Conservation (phyloP, 2,888 invertebrate species). For the Acanthosoma haemorrhoidale region DNA sequence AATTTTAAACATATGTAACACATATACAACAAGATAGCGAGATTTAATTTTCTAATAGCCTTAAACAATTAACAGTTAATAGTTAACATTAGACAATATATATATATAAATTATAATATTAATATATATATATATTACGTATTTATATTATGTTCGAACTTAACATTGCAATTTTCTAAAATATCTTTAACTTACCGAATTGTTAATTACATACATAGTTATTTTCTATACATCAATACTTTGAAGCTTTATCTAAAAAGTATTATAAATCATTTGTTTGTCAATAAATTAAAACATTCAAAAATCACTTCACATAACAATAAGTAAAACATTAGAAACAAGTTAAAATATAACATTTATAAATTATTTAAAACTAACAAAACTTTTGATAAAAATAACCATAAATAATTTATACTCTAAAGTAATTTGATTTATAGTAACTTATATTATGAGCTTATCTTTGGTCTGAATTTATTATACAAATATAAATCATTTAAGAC, state of each 20-base stretch:
- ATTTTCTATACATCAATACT: too few relatives aligned
- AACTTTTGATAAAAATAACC: neutral
- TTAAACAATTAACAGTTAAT: neutral
- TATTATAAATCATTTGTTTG: too few relatives aligned
- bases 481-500: slow-evolving; percentile 13
- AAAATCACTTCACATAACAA: neutral
- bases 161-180: too few relatives aligned
- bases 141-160: too few relatives aligned
- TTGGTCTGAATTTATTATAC: slow-evolving; percentile 13
- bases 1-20: neutral
- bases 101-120: neutral
- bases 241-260: too few relatives aligned
- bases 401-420: neutral
- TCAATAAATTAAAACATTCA: too few relatives aligned
- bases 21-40: neutral
- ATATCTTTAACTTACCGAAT: too few relatives aligned
- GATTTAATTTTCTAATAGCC: neutral
- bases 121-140: too few relatives aligned
- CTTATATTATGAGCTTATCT: slow-evolving; percentile 15
- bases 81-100: neutral
- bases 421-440: neutral
- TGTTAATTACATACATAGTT: too few relatives aligned
- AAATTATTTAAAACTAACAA: neutral
- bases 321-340: neutral
- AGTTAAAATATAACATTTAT: neutral